Conservation (phyloP, 2,888 invertebrate genomes). For the Phyllotreta cruciferae region DNA sequence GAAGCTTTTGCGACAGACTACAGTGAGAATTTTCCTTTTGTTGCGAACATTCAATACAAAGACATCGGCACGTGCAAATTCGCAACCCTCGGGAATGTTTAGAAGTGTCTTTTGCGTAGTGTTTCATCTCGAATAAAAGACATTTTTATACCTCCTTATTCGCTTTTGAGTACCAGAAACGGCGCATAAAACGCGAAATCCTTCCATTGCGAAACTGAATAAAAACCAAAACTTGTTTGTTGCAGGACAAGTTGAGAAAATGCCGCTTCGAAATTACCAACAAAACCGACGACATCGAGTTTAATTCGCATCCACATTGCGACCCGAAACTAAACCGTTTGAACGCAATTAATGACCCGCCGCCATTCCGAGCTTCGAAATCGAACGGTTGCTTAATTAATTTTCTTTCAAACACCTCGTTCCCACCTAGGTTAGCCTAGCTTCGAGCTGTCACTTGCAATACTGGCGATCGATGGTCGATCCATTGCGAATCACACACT, state of each 20-base stretch:
- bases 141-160: too few relatives aligned
- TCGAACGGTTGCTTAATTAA: slow-evolving; percentile 25
- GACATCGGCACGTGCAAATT: too few relatives aligned
- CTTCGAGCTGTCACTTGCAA: slow-evolving; percentile 25
- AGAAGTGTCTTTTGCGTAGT: too few relatives aligned
- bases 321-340: slow-evolving; percentile 8
- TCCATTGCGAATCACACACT: slow-evolving; percentile 12
- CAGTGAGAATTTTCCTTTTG: too few relatives aligned
- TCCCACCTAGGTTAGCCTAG: neutral
- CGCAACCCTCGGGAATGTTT: too few relatives aligned
- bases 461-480: slow-evolving; percentile 15
- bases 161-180: too few relatives aligned
- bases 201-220: too few relatives aligned
- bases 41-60: too few relatives aligned
- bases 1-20: too few relatives aligned
- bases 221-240: neutral
- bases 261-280: slow-evolving; percentile 1
- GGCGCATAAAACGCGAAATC: too few relatives aligned
- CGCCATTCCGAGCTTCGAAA: neutral
- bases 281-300: neutral
- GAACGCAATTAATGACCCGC: slow-evolving; percentile 12
- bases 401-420: slow-evolving; percentile 18
- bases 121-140: too few relatives aligned
- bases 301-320: neutral
- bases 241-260: slow-evolving; percentile 4